Percentiles rank a stretch among this genome's conserved stretches.
Evolutionary conservation across 2,113 vertebrate species (phyloP).

Genomic region (Picathartes gymnocephalus): DNA sequence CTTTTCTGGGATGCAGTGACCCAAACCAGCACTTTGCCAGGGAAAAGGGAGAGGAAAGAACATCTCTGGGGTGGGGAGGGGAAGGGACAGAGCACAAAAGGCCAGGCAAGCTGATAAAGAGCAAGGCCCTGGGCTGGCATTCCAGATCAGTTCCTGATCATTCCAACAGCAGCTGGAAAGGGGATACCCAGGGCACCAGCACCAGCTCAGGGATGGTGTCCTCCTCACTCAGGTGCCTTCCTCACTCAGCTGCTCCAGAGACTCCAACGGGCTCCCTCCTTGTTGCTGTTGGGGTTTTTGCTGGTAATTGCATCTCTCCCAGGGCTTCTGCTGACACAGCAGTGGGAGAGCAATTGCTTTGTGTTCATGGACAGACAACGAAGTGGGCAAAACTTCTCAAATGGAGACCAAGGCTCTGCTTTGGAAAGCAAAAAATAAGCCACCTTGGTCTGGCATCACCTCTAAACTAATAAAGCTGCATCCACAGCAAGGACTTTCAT

Average conservation of each 20-base stretch:
- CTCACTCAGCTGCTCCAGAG: neutral
- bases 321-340: constrained; percentile 18
- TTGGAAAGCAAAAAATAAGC: constrained; percentile 15
- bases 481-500: neutral
- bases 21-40: neutral
- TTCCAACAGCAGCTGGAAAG: rapidly evolving
- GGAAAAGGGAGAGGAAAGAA: neutral
- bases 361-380: neutral
- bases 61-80: neutral
- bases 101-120: neutral
- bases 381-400: neutral
- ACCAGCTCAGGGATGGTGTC: neutral
- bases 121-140: neutral
- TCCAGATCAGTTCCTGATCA: neutral
- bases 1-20: neutral
- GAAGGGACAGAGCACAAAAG: neutral
- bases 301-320: neutral
- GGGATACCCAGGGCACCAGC: neutral
- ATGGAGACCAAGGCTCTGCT: neutral
- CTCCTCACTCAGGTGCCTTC: neutral
- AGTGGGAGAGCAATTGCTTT: neutral
- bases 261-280: neutral
- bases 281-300: neutral
- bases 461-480: neutral
- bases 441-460: neutral